Base-by-base conservation (phyloP, 92 coral and sea anemone genomes). In the Isaurus tuberculatus region DNA sequence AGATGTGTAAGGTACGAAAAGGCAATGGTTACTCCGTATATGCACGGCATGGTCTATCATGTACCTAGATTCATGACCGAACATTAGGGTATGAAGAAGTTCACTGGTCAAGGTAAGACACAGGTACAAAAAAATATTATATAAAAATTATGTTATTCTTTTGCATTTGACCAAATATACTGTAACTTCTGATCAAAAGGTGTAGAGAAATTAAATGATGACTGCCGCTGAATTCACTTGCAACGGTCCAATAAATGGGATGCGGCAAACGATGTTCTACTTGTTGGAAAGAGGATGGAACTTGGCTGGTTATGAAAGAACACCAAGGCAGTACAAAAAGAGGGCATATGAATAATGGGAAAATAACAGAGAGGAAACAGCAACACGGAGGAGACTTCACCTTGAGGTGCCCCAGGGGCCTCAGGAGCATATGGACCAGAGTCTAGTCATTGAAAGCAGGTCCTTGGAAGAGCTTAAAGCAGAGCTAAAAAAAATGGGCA, bases 221-320 rank as follows among this genome's bases (percentile, higher is more conserved):
- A n/a, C n/a, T n/a, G n/a, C n/a, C n/a, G n/a, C n/a, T n/a, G n/a
- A n/a, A n/a, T n/a, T n/a, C n/a, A n/a, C n/a, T n/a, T n/a, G n/a
- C n/a, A n/a, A n/a, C 46, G 79, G 43, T 90, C 93, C 26, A 90
- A 86, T 48, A 86, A 86, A 77, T 86, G 86, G 86, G 89, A 81
- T 85, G 92, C 86, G 17, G 61, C 88, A 58, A 80, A 63, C 8
- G 69, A 63, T 27, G 69, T 63, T 63, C n/a, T 63, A 28, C 36
- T 63, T 63, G 69, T 63, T 22, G 86, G 83, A 25, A 87, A 90
- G 70, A 58, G 78, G 20, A 64, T 83, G 46, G 86, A 90, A 53
- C 75, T 74, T 87, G 66, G 65, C 85, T 72, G 79, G 55, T 6
- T 70, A 25, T 32, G 65, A 71, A 65, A 79, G 75, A 30, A 36